Percentiles rank a stretch among this genome's conserved stretches.
phyloP scores from a whole-genome alignment of 2,113 vertebrate genomes.

The Spea multiplicata region DNA sequence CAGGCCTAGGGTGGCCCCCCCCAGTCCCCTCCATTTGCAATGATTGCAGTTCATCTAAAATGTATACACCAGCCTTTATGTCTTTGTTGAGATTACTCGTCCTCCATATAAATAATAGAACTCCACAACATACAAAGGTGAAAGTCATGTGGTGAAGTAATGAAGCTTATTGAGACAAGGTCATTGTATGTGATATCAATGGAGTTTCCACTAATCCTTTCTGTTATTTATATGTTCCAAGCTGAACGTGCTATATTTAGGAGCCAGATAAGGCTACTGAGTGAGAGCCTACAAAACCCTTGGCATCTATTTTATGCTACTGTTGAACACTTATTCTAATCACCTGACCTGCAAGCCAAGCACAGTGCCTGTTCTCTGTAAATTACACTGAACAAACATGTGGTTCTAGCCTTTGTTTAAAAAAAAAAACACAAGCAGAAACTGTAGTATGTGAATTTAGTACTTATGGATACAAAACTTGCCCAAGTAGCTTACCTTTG shows the following conservation, averaged over 20 bases:
- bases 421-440: too few relatives aligned
- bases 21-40: too few relatives aligned
- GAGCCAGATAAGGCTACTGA: slow-evolving; percentile 31
- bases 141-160: background rate
- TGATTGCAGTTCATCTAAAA: too few relatives aligned
- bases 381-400: too few relatives aligned
- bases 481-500: too few relatives aligned
- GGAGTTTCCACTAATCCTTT: slow-evolving; percentile 37
- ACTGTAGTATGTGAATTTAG: too few relatives aligned
- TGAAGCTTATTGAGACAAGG: slow-evolving; percentile 29
- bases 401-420: too few relatives aligned
- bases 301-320: slow-evolving; percentile 29
- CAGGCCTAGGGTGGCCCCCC: too few relatives aligned
- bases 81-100: too few relatives aligned
- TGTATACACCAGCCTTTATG: too few relatives aligned
- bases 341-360: background rate
- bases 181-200: slow-evolving; percentile 30
- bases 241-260: slow-evolving; percentile 37
- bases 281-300: slow-evolving; percentile 26
- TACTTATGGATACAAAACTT: too few relatives aligned
- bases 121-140: background rate
- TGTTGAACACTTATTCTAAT: slow-evolving; percentile 9
- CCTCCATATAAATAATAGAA: background rate
- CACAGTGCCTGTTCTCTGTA: background rate
- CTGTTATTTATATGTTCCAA: slow-evolving; percentile 37